phyloP scores from a whole-genome alignment of 2,113 vertebrate species.

The Eolophus roseicapilla region DNA sequence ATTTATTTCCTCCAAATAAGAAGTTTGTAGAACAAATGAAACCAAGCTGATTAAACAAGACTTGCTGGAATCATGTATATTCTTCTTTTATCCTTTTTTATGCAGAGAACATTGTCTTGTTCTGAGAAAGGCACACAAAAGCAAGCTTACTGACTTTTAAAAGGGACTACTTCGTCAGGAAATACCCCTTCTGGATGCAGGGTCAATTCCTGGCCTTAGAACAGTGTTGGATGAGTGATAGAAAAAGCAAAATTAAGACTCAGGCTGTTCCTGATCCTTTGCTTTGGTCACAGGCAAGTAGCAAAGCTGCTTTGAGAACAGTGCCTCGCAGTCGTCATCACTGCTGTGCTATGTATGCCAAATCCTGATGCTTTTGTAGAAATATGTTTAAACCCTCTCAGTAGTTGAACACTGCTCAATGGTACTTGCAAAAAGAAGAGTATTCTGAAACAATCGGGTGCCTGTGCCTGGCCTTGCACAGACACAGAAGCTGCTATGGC shows the following conservation, averaged over 20 bases:
- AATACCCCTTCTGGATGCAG: fast-evolving
- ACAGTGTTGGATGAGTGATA: fast-evolving
- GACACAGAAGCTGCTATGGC: not conserved
- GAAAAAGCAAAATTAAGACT: not conserved
- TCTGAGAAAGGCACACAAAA: not conserved
- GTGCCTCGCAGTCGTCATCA: fast-evolving
- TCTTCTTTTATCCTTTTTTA: not conserved
- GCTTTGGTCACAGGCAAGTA: not conserved
- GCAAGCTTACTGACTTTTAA: not conserved
- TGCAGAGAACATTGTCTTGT: not conserved
- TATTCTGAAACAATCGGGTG: fast-evolving
- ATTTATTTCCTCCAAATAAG: not conserved
- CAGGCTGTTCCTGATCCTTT: not conserved
- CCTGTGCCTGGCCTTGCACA: not conserved
- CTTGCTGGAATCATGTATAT: not conserved
- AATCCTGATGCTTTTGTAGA: not conserved
- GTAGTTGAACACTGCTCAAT: fast-evolving
- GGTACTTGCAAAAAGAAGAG: not conserved
- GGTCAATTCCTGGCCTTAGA: not conserved
- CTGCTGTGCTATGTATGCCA: fast-evolving
- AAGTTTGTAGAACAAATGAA: not conserved
- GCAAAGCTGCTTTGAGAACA: no score
- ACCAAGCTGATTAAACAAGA: not conserved
- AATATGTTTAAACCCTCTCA: not conserved
- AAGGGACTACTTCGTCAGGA: not conserved